A percentile compares a stretch with the other conserved stretches of the same genome.
These are phyloP conservation scores for Promerops cafer DNA, from an alignment of 2,113 vertebrate species.

Conservation along the genomic window DNA sequence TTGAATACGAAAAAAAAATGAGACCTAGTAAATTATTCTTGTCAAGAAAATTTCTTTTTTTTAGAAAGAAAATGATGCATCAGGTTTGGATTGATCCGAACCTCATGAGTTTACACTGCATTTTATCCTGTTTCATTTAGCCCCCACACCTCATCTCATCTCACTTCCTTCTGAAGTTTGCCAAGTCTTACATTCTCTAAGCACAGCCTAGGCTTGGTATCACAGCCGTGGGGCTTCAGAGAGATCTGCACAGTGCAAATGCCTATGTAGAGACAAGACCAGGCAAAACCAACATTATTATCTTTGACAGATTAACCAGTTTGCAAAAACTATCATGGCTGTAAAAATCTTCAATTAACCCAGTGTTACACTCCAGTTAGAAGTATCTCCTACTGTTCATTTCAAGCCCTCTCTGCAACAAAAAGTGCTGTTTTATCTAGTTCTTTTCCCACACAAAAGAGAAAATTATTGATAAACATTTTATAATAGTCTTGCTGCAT, in stretches of 20 bases:
- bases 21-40: background rate
- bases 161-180: background rate
- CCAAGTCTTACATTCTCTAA: background rate
- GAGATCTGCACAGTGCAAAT: background rate
- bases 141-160: background rate
- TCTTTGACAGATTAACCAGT: background rate
- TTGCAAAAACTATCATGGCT: background rate
- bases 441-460: background rate
- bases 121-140: background rate
- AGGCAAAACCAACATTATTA: background rate
- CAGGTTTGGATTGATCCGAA: background rate
- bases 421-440: background rate
- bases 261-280: background rate
- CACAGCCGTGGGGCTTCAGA: background rate
- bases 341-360: background rate
- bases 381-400: background rate
- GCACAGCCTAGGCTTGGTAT: background rate
- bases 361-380: background rate
- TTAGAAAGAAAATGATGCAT: fast-evolving
- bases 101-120: background rate
- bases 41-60: background rate
- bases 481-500: background rate
- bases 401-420: background rate
- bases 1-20: background rate
- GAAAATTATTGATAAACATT: background rate